A percentile compares a stretch with the other conserved stretches of the same genome.
Evolutionary conservation across 2,113 vertebrate species (phyloP).

Genomic region (Gopherus flavomarginatus): DNA sequence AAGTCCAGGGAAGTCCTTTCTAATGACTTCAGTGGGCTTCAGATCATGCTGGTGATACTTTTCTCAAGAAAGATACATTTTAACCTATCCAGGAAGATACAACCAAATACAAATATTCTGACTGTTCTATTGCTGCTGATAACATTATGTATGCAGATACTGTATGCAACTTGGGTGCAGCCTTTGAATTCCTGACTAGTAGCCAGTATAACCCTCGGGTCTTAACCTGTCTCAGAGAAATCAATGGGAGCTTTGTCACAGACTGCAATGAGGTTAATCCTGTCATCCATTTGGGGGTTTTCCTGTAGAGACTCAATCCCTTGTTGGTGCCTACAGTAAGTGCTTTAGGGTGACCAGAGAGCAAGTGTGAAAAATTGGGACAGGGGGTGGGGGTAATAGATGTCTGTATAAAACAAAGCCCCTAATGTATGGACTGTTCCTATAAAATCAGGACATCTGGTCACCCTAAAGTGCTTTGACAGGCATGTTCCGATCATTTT

Average conservation of each 20-base stretch:
- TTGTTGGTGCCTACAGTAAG: background rate
- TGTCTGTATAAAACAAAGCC: too few relatives aligned
- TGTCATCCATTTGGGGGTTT: background rate
- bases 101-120: background rate
- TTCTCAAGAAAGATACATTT: background rate
- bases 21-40: background rate
- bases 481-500: background rate
- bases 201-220: rapidly evolving
- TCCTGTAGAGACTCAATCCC: background rate
- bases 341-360: background rate
- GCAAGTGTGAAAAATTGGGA: too few relatives aligned
- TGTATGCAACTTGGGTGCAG: rapidly evolving
- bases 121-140: background rate
- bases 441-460: too few relatives aligned
- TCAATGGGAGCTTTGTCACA: background rate
- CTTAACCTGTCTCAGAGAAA: background rate
- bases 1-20: background rate
- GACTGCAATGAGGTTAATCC: background rate
- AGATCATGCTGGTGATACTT: background rate
- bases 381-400: too few relatives aligned
- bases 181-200: background rate
- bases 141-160: rapidly evolving
- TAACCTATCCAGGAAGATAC: background rate
- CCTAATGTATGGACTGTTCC: too few relatives aligned
- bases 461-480: background rate